Conservation (phyloP, 1,140 invertebrate species). For the Orussus abietinus region DNA sequence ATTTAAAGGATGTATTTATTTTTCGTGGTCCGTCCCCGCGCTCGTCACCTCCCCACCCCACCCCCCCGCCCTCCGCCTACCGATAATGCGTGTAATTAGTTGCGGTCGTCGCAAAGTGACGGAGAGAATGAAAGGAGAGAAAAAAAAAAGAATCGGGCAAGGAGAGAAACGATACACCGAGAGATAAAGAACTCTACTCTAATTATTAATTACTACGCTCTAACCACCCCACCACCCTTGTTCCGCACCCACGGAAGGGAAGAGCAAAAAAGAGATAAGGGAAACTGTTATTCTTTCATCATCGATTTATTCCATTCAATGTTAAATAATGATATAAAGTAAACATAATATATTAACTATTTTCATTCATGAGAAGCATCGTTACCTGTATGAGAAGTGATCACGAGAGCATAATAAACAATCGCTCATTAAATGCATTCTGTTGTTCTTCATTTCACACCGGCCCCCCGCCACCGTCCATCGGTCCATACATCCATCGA, state of each 20-base stretch:
- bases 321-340: conserved; percentile 51
- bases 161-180: conserved; percentile 15
- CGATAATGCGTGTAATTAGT: conserved; percentile 12
- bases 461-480: conserved; percentile 48
- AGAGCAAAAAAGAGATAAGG: no score
- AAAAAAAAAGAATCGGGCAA: conserved; percentile 4
- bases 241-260: conserved; percentile 50
- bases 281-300: conserved; percentile 55
- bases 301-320: conserved; percentile 52
- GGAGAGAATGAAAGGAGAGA: conserved; percentile 9
- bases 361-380: conserved; percentile 56
- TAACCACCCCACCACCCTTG: conserved; percentile 51
- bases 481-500: conserved; percentile 41
- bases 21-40: neutral
- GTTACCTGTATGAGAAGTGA: conserved; percentile 57
- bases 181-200: conserved; percentile 18
- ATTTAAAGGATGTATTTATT: no score
- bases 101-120: conserved; percentile 24
- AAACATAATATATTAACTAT: conserved; percentile 56
- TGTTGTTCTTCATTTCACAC: conserved; percentile 57
- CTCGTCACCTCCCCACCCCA: neutral
- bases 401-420: conserved; percentile 58
- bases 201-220: conserved; percentile 44
- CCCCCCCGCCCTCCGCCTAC: conserved; percentile 3
- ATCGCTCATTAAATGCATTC: conserved; percentile 57